A percentile compares a stretch with the other conserved stretches of the same genome.
Conservation (phyloP, 2,113 vertebrate genomes). For the Chiloscyllium plagiosum region DNA sequence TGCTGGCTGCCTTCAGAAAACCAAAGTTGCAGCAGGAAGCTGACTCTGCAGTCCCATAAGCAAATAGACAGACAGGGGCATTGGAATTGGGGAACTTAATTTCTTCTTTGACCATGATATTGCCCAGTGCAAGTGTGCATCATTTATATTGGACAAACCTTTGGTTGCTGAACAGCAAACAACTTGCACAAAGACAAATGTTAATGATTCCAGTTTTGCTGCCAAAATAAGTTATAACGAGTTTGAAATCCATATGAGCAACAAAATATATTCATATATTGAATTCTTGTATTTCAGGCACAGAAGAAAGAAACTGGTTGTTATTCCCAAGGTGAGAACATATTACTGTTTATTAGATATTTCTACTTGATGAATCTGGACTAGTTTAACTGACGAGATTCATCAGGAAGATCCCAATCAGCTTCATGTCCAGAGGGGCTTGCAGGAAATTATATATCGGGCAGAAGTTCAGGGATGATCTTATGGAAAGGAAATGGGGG, state of each 20-base stretch:
- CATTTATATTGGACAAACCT: neutral
- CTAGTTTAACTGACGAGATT: neutral
- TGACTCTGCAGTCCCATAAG: too few species aligned
- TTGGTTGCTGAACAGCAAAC: neutral
- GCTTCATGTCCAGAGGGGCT: neutral
- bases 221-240: neutral
- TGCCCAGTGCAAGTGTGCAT: neutral
- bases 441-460: neutral
- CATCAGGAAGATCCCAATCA: neutral
- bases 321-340: constrained; percentile 23
- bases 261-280: neutral
- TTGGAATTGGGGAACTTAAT: too few species aligned
- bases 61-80: too few species aligned
- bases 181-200: neutral
- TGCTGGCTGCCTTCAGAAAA: too few species aligned
- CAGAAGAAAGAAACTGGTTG: neutral
- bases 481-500: neutral
- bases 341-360: neutral
- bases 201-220: neutral
- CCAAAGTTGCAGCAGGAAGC: too few species aligned
- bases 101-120: too few species aligned
- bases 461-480: neutral
- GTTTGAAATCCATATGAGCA: neutral
- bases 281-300: constrained; percentile 9
- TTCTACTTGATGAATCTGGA: neutral